Evolutionary conservation across 2,113 vertebrate genomes (phyloP), one percentile per base, ranked within the genome.

Genomic region (Uria aalge): DNA sequence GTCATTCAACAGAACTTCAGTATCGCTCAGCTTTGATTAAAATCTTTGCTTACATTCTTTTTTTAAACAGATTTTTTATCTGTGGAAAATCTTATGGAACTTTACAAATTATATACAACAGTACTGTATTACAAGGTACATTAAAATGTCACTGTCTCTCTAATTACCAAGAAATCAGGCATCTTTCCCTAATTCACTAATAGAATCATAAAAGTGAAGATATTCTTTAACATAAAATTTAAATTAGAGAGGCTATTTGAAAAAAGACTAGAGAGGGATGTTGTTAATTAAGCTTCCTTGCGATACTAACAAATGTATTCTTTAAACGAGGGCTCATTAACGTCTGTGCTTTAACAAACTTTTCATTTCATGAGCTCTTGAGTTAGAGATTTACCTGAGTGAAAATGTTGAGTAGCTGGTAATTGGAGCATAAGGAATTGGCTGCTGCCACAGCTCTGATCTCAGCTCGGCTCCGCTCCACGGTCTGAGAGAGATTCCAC

Each of bases 21-120:
- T 76, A 69, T 85, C 79, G 78, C 56, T 96, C 69, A 78, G 32
- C 24, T 94, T 81, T 87, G 83, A 91, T 94, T 87, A 88, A 94
- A 92, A 94, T 94, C 80, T 95, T 84, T 12, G 47, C 62, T 92
- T 92, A 81, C 67, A 45, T 93, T 79, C 34, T 87, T 75, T 75
- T 69, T 74, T 88, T 69, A 56, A 91, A 67, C 36, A 48, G 11
- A 32, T 11, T 15, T 75, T 71, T 81, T 64, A 85, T 68, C 68
- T 29, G 5, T 56, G 57, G 77, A 94, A 92, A 92, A 91, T 78
- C 66, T 92, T 26, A 32, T 1, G 24, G 56, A 84, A 55, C 68
- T 85, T 64, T 50, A 78, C 24, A 68, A 64, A 68, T 64, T 2
- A 63, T 60, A 60, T 14, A 30, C 19, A 60, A 34, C 24, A 41